Evolutionary conservation across 1,140 invertebrate genomes (phyloP).

Genomic region (Tribolium castaneum): DNA sequence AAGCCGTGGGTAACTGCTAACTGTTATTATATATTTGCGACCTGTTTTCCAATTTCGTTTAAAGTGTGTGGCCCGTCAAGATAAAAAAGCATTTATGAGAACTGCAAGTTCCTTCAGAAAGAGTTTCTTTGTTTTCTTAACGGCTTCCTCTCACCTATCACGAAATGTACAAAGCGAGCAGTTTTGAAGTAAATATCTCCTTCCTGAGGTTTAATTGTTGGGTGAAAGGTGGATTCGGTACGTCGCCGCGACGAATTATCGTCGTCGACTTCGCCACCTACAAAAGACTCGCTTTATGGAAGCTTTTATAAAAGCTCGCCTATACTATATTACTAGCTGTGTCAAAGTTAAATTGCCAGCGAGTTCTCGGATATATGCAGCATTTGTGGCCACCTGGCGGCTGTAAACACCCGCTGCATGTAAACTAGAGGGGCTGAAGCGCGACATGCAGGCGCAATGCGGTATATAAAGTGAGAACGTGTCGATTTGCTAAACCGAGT

Average conservation of each 20-base stretch:
- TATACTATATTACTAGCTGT: slow-evolving; percentile 25
- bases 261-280: neutral
- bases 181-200: slow-evolving; percentile 12
- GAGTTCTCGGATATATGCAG: slow-evolving; percentile 42
- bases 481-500: slow-evolving; percentile 39
- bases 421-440: slow-evolving; percentile 27
- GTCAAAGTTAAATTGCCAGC: slow-evolving; percentile 39
- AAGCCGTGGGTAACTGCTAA: too few species aligned
- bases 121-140: slow-evolving; percentile 24
- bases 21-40: too few species aligned
- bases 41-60: neutral
- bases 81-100: slow-evolving; percentile 29
- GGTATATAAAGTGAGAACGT: slow-evolving; percentile 43
- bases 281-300: neutral
- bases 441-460: slow-evolving; percentile 43
- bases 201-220: slow-evolving; percentile 14
- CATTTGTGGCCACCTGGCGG: slow-evolving; percentile 45
- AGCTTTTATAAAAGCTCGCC: slow-evolving; percentile 16
- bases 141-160: slow-evolving; percentile 11
- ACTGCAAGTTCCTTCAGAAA: neutral
- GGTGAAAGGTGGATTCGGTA: slow-evolving; percentile 9
- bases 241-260: neutral
- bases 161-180: slow-evolving; percentile 17
- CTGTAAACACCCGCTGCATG: slow-evolving; percentile 46
- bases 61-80: slow-evolving; percentile 16